These are phyloP conservation scores for Muricea muricata DNA, from an alignment of 92 coral and sea anemone genomes.

Conservation along the genomic window DNA sequence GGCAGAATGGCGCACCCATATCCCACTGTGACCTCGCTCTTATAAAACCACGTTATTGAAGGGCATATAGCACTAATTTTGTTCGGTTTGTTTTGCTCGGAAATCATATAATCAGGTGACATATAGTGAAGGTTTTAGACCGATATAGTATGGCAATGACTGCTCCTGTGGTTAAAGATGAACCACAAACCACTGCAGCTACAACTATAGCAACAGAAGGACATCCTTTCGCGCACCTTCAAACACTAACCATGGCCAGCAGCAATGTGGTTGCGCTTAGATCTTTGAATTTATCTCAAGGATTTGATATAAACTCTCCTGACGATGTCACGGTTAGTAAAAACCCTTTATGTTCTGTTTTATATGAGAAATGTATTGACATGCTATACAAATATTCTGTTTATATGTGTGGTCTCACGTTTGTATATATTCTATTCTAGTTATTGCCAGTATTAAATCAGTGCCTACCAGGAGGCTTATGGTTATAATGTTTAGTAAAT, in stretches of 20 bases:
- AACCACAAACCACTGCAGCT: background rate
- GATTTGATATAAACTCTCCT: conserved; percentile 19
- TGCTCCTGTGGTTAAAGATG: conserved; percentile 28
- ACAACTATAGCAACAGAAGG: conserved; percentile 1
- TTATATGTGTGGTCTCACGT: background rate
- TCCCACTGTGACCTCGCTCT: conserved; percentile 35
- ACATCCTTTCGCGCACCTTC: conserved; percentile 43
- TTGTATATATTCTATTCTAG: background rate
- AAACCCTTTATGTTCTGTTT: background rate
- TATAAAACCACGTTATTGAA: conserved; percentile 28
- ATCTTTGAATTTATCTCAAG: conserved; percentile 28
- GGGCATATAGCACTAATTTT: conserved; percentile 7
- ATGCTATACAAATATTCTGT: background rate
- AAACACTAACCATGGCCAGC: conserved; percentile 17
- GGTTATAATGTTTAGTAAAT: conserved; percentile 10
- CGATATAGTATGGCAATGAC: conserved; percentile 34
- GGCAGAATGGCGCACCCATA: conserved; percentile 53
- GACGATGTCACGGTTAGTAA: conserved; percentile 33
- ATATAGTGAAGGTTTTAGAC: background rate
- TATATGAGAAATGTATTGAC: background rate
- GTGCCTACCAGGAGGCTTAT: conserved; percentile 8
- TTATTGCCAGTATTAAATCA: background rate
- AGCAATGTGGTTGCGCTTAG: conserved; percentile 37
- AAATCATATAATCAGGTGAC: conserved; percentile 22
- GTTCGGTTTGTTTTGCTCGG: conserved; percentile 45